Percentiles rank a stretch among this genome's conserved stretches.
Evolutionary conservation across 2,113 vertebrate genomes (phyloP).

Genomic region (Macquaria ambigua): DNA sequence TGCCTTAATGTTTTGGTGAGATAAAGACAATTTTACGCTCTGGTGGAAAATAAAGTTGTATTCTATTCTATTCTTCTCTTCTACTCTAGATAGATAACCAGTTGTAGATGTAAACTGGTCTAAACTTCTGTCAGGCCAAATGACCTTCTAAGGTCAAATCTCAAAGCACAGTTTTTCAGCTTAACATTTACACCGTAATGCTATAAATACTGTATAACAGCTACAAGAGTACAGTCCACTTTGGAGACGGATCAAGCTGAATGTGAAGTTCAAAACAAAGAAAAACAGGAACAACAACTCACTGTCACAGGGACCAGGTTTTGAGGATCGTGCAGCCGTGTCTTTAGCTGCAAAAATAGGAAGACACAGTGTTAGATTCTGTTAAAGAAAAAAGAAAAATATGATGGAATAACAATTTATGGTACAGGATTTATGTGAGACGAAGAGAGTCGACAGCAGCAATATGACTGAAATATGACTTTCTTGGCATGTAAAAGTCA

Average conservation of each 20-base stretch:
- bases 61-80: neutral
- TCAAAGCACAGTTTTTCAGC: neutral
- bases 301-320: neutral
- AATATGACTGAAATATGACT: too few relatives aligned
- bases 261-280: too few relatives aligned
- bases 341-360: neutral
- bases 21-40: neutral
- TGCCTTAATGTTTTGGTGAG: neutral
- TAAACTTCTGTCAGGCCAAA: too few relatives aligned
- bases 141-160: too few relatives aligned
- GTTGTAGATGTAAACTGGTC: too few relatives aligned
- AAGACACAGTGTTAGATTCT: neutral
- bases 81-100: too few relatives aligned
- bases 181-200: neutral
- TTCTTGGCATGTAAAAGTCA: too few relatives aligned
- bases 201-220: neutral
- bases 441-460: too few relatives aligned
- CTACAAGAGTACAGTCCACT: neutral
- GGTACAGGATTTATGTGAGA: neutral
- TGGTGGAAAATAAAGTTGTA: neutral
- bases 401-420: neutral
- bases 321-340: rapidly evolving
- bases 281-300: slow-evolving; percentile 6
- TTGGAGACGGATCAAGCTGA: too few relatives aligned
- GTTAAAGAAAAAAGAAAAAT: neutral